Base-by-base conservation (phyloP, 2,113 vertebrate genomes). In the Myotis davidii region DNA sequence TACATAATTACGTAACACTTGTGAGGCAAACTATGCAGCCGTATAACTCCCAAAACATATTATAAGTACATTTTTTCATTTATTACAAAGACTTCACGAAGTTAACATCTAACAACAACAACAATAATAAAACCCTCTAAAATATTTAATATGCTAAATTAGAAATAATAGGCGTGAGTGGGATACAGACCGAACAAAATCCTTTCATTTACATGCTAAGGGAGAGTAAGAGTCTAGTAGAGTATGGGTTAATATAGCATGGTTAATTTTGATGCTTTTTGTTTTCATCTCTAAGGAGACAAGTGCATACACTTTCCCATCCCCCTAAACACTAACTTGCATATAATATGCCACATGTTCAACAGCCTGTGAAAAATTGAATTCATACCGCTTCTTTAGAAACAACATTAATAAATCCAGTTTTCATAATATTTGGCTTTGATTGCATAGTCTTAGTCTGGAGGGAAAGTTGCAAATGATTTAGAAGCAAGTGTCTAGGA, bases 111-210 rank as follows among this genome's bases (percentile, higher is more conserved):
- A 61, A 48, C 12, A 89, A 37, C 56, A 10, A 61, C 25, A 61
- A 61, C 25, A 27, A 56, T 32, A 56, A 78, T 52, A 64, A 45
- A 32, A 61, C 3, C 3, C 42, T 88, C 48, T 52, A 70, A 85
- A 82, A 48, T 87, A 59, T 21, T 54, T 78, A 73, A 17, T 56
- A 37, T 65, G 1, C 64, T 86, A 27, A 32, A 48, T n/a, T 70
- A 27, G 37, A 90, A 85, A 83, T 39, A 61, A 52, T 21, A 67
- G 32, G 14, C 34, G 1, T 34, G 87, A 3, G 16, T 34, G 34
- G 10, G 76, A 95, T 86, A 52, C 84, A 69, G 59, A 91, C 18
- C 72, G 64, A 95, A 97, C 42, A 88, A 72, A 81, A 37, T 6
- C 81, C 48, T 82, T 94, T 88, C 27, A 50, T 95, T 93, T 45